phyloP scores from a whole-genome alignment of 2,113 vertebrate species.

The Ancistrus triradiatus region DNA sequence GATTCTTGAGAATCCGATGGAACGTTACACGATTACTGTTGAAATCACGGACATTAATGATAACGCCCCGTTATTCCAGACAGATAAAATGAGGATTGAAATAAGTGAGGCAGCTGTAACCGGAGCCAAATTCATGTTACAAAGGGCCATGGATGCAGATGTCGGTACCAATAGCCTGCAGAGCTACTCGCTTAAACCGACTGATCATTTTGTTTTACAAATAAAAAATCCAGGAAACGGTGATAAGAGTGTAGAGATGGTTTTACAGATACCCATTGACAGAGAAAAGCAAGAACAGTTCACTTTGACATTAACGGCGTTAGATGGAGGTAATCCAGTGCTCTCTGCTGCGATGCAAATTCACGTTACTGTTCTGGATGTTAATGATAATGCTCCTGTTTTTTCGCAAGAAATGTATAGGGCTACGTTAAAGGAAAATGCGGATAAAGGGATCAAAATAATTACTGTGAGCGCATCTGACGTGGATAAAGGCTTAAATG shows the following conservation, averaged over 20 bases:
- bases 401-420: slow-evolving; percentile 38
- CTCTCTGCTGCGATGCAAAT: slow-evolving; percentile 52
- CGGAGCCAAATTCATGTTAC: slow-evolving; percentile 62
- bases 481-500: slow-evolving; percentile 59
- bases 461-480: slow-evolving; percentile 58
- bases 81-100: slow-evolving; percentile 56
- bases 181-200: slow-evolving; percentile 62
- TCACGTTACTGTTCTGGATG: slow-evolving; percentile 50
- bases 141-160: slow-evolving; percentile 70
- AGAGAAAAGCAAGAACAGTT: slow-evolving; percentile 38
- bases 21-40: slow-evolving; percentile 63
- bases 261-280: slow-evolving; percentile 54
- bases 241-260: slow-evolving; percentile 50
- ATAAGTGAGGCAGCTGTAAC: slow-evolving; percentile 63
- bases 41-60: slow-evolving; percentile 73
- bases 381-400: slow-evolving; percentile 50
- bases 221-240: slow-evolving; percentile 50
- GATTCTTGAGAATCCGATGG: slow-evolving; percentile 70
- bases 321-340: slow-evolving; percentile 50
- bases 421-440: slow-evolving; percentile 55
- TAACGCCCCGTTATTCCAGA: slow-evolving; percentile 64
- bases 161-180: slow-evolving; percentile 66
- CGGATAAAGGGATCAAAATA: slow-evolving; percentile 46
- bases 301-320: slow-evolving; percentile 49
- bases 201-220: slow-evolving; percentile 57